These are phyloP conservation scores for Sardina pilchardus DNA, from an alignment of 2,113 vertebrate genomes.

Conservation along the genomic window DNA sequence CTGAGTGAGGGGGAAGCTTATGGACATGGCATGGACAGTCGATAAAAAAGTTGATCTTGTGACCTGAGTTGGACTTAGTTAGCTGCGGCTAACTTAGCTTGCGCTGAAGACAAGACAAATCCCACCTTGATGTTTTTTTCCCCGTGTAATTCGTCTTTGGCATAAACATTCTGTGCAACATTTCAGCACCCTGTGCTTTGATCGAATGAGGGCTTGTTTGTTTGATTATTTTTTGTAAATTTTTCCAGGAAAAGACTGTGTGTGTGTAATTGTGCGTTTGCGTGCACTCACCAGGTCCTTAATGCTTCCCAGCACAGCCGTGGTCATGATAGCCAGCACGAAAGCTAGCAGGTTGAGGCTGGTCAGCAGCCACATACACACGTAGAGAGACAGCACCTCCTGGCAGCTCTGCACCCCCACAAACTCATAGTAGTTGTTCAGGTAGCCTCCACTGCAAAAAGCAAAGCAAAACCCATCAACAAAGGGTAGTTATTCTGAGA, in stretches of 20 bases:
- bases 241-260: not conserved
- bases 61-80: no score
- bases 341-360: slow-evolving; percentile 67
- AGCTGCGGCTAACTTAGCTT: no score
- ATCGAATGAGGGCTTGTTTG: not conserved
- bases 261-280: not conserved
- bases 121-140: no score
- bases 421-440: slow-evolving; percentile 73
- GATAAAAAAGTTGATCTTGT: no score
- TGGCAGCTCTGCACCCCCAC: slow-evolving; percentile 71
- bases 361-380: slow-evolving; percentile 65
- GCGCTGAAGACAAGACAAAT: no score
- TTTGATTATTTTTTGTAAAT: no score
- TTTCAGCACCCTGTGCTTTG: no score
- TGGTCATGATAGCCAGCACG: slow-evolving; percentile 62
- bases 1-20: no score
- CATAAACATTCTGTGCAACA: no score
- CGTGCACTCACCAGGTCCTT: slow-evolving; percentile 62
- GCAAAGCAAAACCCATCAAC: not conserved
- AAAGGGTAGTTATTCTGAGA: no score
- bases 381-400: slow-evolving; percentile 64
- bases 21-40: no score
- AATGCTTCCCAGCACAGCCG: slow-evolving; percentile 69
- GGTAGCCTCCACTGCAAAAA: slow-evolving; percentile 68
- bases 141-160: no score